These are phyloP conservation scores for Zosterops japonicus DNA, from an alignment of 2,113 vertebrate species.

Conservation along the genomic window DNA sequence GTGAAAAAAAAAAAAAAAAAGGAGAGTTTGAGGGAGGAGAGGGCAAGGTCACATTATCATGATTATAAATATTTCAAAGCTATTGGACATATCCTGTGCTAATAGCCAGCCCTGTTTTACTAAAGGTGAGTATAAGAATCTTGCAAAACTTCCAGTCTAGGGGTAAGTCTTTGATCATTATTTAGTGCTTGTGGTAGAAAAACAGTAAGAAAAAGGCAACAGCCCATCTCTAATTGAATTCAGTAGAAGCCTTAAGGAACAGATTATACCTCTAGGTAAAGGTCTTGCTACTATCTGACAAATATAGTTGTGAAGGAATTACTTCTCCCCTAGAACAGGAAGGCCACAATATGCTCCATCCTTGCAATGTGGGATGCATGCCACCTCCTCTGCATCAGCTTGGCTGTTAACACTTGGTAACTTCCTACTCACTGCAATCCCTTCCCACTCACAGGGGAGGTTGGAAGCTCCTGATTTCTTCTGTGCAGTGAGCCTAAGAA, in stretches of 20 bases:
- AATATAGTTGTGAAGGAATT: not conserved
- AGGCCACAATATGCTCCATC: not conserved
- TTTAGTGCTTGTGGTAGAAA: not conserved
- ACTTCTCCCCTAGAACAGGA: not conserved
- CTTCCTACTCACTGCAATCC: not conserved
- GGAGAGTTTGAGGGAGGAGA: not conserved
- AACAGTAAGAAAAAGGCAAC: not conserved
- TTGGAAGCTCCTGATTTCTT: not conserved
- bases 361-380: not conserved
- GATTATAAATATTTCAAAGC: not conserved
- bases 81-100: not conserved
- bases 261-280: not conserved
- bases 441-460: not conserved
- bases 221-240: not conserved
- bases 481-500: not conserved
- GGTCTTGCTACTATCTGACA: not conserved
- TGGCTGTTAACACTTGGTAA: not conserved
- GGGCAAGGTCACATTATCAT: not conserved
- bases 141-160: not conserved
- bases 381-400: not conserved
- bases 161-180: not conserved
- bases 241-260: not conserved
- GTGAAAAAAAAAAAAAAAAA: slow-evolving; percentile 2
- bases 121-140: not conserved
- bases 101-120: not conserved